Evolutionary conservation across 2,113 vertebrate genomes (phyloP).

Genomic region (Nothocercus nigrocapillus): DNA sequence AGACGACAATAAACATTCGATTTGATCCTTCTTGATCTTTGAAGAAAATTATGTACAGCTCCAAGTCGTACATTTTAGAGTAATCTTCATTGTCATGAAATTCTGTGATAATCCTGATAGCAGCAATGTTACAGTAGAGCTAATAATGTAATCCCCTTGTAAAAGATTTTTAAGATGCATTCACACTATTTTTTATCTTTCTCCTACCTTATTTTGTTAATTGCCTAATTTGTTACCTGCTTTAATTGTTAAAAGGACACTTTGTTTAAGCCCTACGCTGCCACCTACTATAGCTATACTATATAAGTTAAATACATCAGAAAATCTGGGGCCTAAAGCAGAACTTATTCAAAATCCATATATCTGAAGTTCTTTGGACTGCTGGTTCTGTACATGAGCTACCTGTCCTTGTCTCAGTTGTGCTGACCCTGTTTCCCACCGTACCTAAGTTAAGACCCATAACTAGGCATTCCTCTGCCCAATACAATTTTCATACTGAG

Average conservation of each 20-base stretch:
- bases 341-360: neutral
- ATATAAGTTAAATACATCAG: neutral
- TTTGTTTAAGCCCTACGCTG: neutral
- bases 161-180: neutral
- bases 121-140: neutral
- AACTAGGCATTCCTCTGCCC: neutral
- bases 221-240: too few relatives aligned
- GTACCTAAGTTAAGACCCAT: neutral
- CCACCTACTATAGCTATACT: neutral
- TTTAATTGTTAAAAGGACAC: neutral
- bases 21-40: neutral
- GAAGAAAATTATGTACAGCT: neutral
- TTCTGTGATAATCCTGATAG: neutral
- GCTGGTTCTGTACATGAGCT: neutral
- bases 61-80: neutral
- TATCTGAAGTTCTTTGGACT: neutral
- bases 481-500: neutral
- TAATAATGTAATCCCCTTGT: accelerated
- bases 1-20: neutral
- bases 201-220: too few relatives aligned
- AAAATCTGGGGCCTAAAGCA: neutral
- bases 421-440: neutral
- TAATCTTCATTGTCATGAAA: neutral
- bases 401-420: neutral
- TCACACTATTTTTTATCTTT: too few relatives aligned